A percentile compares a stretch with the other conserved stretches of the same genome.
Conservation (phyloP, 2,888 invertebrate genomes). For the Copidosoma aretas region DNA sequence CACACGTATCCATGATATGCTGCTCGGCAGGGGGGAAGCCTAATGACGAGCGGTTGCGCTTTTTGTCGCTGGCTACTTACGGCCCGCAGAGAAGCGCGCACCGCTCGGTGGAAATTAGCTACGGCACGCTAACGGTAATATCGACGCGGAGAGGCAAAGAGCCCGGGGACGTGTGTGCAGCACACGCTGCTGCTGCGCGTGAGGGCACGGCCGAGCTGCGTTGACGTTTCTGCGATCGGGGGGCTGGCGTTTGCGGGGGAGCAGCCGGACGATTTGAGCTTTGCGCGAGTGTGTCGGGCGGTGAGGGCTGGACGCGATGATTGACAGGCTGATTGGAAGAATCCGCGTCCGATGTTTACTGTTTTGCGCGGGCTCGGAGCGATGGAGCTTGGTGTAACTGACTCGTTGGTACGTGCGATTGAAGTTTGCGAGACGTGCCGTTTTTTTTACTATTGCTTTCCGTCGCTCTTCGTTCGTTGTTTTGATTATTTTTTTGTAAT, state of each 20-base stretch:
- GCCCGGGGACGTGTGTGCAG: neutral
- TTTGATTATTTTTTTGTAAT: slow-evolving; percentile 22
- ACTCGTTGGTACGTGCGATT: too few relatives aligned
- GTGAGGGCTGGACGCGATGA: slow-evolving; percentile 13
- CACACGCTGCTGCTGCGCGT: too few relatives aligned
- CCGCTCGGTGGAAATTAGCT: slow-evolving; percentile 29
- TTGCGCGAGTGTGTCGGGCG: neutral
- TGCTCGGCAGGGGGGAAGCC: too few relatives aligned
- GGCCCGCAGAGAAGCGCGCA: neutral
- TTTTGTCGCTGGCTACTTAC: neutral
- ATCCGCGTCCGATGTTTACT: slow-evolving; percentile 28
- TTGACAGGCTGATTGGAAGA: slow-evolving; percentile 33
- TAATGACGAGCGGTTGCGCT: neutral
- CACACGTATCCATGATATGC: too few relatives aligned
- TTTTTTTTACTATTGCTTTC: neutral
- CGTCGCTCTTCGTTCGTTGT: neutral
- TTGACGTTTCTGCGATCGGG: neutral
- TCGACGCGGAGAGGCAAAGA: slow-evolving; percentile 5
- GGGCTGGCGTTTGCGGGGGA: neutral
- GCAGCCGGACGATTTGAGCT: neutral
- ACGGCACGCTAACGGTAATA: slow-evolving; percentile 39
- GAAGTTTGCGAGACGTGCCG: neutral
- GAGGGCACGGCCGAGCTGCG: neutral
- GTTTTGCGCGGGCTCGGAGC: slow-evolving; percentile 5
- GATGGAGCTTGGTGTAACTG: neutral